Evolutionary conservation across 2,113 vertebrate species (phyloP), one percentile per base, ranked within the genome.

Genomic region (Epinephelus cyanopodus): DNA sequence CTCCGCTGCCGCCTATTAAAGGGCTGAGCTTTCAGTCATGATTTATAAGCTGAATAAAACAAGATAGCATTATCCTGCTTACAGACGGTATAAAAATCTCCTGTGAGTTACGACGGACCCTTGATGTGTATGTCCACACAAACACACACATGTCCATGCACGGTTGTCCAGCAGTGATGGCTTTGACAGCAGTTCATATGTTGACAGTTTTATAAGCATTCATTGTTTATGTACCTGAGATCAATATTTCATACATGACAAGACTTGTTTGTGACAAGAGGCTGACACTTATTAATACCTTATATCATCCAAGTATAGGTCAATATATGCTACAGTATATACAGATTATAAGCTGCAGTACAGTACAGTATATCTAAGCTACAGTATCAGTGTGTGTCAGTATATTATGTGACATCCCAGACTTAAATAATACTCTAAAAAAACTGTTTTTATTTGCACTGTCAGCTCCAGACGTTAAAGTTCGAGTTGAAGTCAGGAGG

Each of bases 1-100:
- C 61, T 33, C 48, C 8, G 12, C 79, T 21, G 47, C 74, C 29
- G 62, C 83, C 87, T 81, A 39, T 79, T 84, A 89, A 87, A 90
- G 74, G 72, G 61, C 75, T 42, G 75, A 82, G 77, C 39, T 3
- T 61, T 73, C 62, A 74, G 37, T 83, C 8, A 4, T 88, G 89
- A 91, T 91, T 93, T 89, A 92, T 74, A 68, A 47, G 68, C 56
- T 9, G 65, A 77, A 83, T 90, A 79, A 90, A 91, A 90, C 83
- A 75, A 81, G 70, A 87, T 74, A 6, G 77, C 75, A 66, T 83
- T 75, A 85, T 89, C 84, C 77, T 82, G 83, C 87, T 83, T 66
- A 78, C 4, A 6, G 77, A 65, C 9, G 74, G 62, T 42, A 53
- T 88, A 60, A 86, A 91, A 88, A 84, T 86, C 87, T 74, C 64